Percentiles rank a stretch among this genome's conserved stretches.
phyloP scores from a whole-genome alignment of 2,888 invertebrate genomes.

The Drosophila setosimentum region DNA sequence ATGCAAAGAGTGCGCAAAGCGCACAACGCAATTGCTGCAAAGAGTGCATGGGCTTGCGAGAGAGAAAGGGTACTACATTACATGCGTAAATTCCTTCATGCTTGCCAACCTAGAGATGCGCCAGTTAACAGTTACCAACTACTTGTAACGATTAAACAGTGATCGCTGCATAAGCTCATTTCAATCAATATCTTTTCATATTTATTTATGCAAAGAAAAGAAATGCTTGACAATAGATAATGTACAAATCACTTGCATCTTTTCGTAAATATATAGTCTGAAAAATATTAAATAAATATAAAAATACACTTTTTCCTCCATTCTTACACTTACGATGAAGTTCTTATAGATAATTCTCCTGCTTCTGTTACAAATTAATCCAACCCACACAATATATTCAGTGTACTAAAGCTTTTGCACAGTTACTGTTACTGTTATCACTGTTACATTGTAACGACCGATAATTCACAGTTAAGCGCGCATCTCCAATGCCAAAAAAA shows the following conservation, averaged over 20 bases:
- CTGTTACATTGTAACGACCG: slow-evolving; percentile 12
- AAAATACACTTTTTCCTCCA: background rate
- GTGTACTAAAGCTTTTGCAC: background rate
- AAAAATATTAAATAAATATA: background rate
- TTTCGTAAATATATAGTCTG: background rate
- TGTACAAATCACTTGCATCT: background rate
- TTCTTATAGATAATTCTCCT: background rate
- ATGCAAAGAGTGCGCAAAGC: slow-evolving; percentile 31
- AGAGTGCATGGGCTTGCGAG: background rate
- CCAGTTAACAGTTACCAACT: background rate
- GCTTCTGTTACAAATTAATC: background rate
- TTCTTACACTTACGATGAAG: background rate
- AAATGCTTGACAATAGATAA: background rate
- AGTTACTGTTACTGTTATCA: background rate
- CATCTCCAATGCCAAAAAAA: slow-evolving; percentile 53
- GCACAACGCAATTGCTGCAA: slow-evolving; percentile 11
- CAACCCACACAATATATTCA: background rate
- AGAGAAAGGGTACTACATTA: background rate
- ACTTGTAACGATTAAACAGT: background rate
- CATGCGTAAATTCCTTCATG: slow-evolving; percentile 30
- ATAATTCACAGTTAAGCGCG: slow-evolving; percentile 36
- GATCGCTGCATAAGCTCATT: background rate
- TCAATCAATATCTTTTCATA: background rate
- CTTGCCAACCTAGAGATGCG: slow-evolving; percentile 21
- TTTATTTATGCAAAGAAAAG: background rate